phyloP scores from a whole-genome alignment of 2,797 vertebrate species.

The Gobio occitaniae region DNA sequence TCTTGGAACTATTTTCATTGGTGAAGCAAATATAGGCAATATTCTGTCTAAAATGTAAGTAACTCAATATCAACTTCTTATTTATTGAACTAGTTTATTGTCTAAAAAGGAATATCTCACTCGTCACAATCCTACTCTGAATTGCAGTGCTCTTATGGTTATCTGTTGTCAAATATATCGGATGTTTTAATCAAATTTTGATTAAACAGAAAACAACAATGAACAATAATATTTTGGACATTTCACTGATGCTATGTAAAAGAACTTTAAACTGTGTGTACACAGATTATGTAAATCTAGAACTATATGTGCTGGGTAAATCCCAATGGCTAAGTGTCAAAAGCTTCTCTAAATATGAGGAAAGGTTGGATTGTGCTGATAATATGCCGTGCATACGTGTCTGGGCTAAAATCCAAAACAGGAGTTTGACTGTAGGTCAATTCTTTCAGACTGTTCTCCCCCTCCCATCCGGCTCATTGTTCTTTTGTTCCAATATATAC shows the following conservation, averaged over 20 bases:
- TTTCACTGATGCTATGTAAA: neutral
- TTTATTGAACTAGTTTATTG: neutral
- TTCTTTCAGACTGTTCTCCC: slow-evolving; percentile 87
- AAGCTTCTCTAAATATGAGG: slow-evolving; percentile 26
- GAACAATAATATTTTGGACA: neutral
- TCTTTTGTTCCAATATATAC: slow-evolving; percentile 93
- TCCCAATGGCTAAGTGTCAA: slow-evolving; percentile 13
- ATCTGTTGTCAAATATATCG: neutral
- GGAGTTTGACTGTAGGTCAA: slow-evolving; percentile 87
- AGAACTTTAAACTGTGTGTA: neutral
- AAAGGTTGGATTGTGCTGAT: slow-evolving; percentile 42
- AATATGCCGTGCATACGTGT: slow-evolving; percentile 46
- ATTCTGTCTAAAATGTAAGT: neutral
- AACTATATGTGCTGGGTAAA: neutral
- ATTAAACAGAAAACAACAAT: neutral
- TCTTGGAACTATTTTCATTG: neutral
- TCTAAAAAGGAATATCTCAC: neutral
- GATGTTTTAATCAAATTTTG: neutral
- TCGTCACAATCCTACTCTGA: too few species aligned
- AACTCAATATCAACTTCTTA: neutral
- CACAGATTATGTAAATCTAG: neutral
- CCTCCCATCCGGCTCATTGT: slow-evolving; percentile 91
- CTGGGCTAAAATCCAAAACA: slow-evolving; percentile 82
- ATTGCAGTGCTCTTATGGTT: neutral
- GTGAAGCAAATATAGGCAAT: neutral